Conservation (phyloP, 2,797 vertebrate species). For the Acanthurus tractus region DNA sequence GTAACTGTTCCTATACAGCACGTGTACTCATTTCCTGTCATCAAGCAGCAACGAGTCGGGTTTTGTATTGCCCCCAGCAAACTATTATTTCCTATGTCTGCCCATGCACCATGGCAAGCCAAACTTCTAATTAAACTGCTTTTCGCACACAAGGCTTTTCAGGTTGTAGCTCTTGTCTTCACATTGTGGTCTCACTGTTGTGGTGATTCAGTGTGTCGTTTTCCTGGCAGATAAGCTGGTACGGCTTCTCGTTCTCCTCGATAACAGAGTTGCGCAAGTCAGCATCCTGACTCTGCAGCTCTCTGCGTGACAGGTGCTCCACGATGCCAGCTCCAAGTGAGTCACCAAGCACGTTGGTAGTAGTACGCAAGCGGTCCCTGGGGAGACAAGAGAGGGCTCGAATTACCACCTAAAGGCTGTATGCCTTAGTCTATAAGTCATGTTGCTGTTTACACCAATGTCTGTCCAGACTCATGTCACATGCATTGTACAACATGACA, state of each 20-base stretch:
- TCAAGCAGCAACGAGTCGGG: constrained; percentile 1
- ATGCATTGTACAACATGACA: too few species aligned
- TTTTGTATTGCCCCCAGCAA: constrained; percentile 1
- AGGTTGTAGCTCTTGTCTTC: constrained; percentile 51
- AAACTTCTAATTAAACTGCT: constrained; percentile 25
- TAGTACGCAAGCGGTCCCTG: constrained; percentile 95
- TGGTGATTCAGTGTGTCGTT: constrained; percentile 83
- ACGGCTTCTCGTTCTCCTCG: constrained; percentile 90
- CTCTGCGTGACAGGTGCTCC: constrained; percentile 91
- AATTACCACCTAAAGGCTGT: too few species aligned
- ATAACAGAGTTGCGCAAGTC: constrained; percentile 89
- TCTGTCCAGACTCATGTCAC: too few species aligned
- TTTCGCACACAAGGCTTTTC: constrained; percentile 1
- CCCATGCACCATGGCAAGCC: background rate
- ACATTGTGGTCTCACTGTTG: constrained; percentile 91
- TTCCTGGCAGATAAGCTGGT: constrained; percentile 90
- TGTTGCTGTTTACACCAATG: too few species aligned
- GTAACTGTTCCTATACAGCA: constrained; percentile 21
- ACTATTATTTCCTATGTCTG: constrained; percentile 2
- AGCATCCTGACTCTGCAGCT: constrained; percentile 89
- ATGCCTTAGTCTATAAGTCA: too few species aligned
- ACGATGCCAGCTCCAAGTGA: constrained; percentile 94
- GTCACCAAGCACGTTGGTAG: constrained; percentile 96
- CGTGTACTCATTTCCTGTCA: constrained; percentile 21
- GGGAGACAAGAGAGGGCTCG: constrained; percentile 27